These are phyloP conservation scores for Frankliniella intonsa DNA, from an alignment of 2,888 invertebrate genomes.

Conservation along the genomic window DNA sequence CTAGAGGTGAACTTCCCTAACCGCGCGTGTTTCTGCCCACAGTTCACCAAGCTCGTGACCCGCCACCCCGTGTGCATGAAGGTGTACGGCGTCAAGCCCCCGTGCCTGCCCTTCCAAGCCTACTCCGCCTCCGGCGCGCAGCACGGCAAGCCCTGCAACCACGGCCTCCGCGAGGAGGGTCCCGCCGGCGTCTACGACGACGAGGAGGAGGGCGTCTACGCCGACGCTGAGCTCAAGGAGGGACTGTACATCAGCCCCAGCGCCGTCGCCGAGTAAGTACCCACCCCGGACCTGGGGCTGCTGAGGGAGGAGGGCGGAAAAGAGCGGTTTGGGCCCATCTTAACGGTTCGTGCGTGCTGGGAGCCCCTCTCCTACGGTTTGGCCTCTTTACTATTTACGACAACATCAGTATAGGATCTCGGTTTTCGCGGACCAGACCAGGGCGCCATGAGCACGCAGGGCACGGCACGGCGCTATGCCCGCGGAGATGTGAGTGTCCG, in stretches of 20 bases:
- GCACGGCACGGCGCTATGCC: no score
- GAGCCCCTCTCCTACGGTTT: neutral
- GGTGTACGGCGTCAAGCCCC: conserved; percentile 37
- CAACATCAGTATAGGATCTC: neutral
- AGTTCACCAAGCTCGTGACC: conserved; percentile 39
- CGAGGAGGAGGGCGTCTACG: conserved; percentile 28
- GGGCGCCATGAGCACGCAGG: no score
- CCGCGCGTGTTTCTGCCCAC: neutral
- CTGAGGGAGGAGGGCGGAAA: neutral
- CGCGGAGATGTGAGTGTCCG: no score
- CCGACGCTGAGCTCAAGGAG: conserved; percentile 31
- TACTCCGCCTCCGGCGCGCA: conserved; percentile 2
- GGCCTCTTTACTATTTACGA: neutral
- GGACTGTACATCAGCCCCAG: conserved; percentile 35
- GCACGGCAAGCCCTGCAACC: conserved; percentile 15
- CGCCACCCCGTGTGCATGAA: conserved; percentile 39
- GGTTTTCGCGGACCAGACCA: neutral
- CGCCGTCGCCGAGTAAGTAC: conserved; percentile 32
- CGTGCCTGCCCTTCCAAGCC: conserved; percentile 36
- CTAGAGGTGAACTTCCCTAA: neutral
- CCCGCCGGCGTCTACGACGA: neutral
- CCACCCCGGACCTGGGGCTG: conserved; percentile 15
- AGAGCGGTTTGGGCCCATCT: no score
- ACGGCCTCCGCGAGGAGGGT: neutral
- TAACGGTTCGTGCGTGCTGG: neutral